Evolutionary conservation across 2,113 vertebrate genomes (phyloP), one percentile per base, ranked within the genome.

Genomic region (Protomyctophum bolini): DNA sequence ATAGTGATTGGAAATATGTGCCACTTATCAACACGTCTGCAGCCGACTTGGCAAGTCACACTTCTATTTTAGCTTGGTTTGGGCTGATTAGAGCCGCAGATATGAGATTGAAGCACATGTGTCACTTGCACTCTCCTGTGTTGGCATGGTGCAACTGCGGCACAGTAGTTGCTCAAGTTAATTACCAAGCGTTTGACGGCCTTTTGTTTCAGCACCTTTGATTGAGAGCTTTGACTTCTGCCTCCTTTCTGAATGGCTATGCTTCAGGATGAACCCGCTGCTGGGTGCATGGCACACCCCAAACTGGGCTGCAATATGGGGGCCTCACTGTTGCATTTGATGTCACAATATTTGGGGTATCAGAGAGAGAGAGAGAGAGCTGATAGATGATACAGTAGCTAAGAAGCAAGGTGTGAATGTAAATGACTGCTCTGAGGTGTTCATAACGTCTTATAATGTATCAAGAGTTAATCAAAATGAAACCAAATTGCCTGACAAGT

Each of bases 281-380:
- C 14, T 63, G 6, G 60, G 67, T 68, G 80, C 81, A 79, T 76
- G 79, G 76, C 2, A 8, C 73, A 1, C 60, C 54, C 73, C 63
- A 28, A 72, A 6, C 21, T 21, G 46, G 68, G 61, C 50, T 47
- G 8, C 82, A 62, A 75, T 79, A 61, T 76, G 71, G 83, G 88
- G 83, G 77, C 80, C 83, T 83, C 68, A 7, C 83, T 86, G 89
- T 89, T 85, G 86, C 82, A 62, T 83, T 81, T 83, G 77, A 86
- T 92, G 90, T 92, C 91, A 92, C 83, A 92, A 92, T 92, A 93
- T 93, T 92, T 91, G 81, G 89, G 83, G 74, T 86, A 84, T 85
- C 79, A 78, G 82, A 82, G 75, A 81, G 72, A 78, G 82, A 82
- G 75, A 81, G 72, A 83, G 86, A 83, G 88, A 92, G 21, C 21